A percentile compares a stretch with the other conserved stretches of the same genome.
Evolutionary conservation across 2,888 invertebrate species (phyloP).

Genomic region (Aplocera efformata): DNA sequence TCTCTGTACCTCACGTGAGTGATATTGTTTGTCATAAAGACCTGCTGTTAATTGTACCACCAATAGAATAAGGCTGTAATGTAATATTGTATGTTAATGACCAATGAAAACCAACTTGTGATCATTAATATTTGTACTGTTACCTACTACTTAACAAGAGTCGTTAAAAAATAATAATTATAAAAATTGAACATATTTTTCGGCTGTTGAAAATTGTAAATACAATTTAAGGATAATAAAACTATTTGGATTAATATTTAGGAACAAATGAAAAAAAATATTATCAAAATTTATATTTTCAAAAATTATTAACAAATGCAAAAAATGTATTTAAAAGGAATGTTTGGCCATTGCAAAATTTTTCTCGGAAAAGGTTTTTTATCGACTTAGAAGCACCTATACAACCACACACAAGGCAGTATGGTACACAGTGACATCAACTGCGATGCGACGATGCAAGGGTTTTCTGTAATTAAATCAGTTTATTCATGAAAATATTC

Average conservation of each 20-base stretch:
- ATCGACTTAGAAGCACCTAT: slow-evolving; percentile 72
- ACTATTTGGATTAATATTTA: slow-evolving; percentile 81
- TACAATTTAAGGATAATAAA: slow-evolving; percentile 80
- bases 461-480: slow-evolving; percentile 61
- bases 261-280: slow-evolving; percentile 75
- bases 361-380: slow-evolving; percentile 67
- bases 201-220: slow-evolving; percentile 81
- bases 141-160: slow-evolving; percentile 82
- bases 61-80: slow-evolving; percentile 74
- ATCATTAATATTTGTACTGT: slow-evolving; percentile 82
- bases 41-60: slow-evolving; percentile 75
- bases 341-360: slow-evolving; percentile 78
- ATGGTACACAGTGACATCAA: slow-evolving; percentile 69
- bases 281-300: slow-evolving; percentile 82
- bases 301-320: slow-evolving; percentile 79
- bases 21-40: slow-evolving; percentile 39
- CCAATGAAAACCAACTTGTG: slow-evolving; percentile 82
- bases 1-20: too few relatives aligned
- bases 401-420: slow-evolving; percentile 66
- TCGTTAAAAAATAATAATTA: slow-evolving; percentile 79
- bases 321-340: slow-evolving; percentile 75
- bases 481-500: slow-evolving; percentile 44
- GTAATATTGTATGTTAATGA: slow-evolving; percentile 80
- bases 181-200: slow-evolving; percentile 79
- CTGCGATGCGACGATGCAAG: slow-evolving; percentile 71